A percentile compares a stretch with the other conserved stretches of the same genome.
Evolutionary conservation across 1,140 invertebrate species (phyloP).

Genomic region (Luehdorfia chinensis): DNA sequence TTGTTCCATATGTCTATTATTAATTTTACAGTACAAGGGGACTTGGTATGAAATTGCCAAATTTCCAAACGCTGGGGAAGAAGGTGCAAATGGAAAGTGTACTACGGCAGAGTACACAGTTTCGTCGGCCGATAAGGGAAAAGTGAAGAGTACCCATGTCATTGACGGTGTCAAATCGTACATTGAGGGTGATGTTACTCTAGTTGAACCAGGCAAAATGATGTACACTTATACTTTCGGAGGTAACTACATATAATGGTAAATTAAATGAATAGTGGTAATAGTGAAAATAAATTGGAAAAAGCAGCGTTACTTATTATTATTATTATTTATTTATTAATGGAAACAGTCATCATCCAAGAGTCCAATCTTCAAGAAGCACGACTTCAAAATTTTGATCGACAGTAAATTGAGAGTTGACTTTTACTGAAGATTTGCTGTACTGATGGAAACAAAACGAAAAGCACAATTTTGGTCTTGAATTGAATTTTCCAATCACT

Average conservation of each 20-base stretch:
- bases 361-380: too few relatives aligned
- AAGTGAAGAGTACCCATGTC: slow-evolving; percentile 44
- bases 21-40: slow-evolving; percentile 40
- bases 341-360: too few relatives aligned
- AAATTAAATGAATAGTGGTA: not conserved
- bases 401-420: too few relatives aligned
- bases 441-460: too few relatives aligned
- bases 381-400: too few relatives aligned
- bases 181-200: slow-evolving; percentile 42
- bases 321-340: too few relatives aligned
- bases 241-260: slow-evolving; percentile 5
- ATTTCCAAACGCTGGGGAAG: slow-evolving; percentile 31
- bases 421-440: too few relatives aligned
- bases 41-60: slow-evolving; percentile 54
- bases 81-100: slow-evolving; percentile 31
- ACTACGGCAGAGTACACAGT: slow-evolving; percentile 40
- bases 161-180: slow-evolving; percentile 31
- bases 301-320: too few relatives aligned
- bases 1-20: too few relatives aligned
- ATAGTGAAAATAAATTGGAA: too few relatives aligned
- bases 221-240: slow-evolving; percentile 40
- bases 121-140: slow-evolving; percentile 38
- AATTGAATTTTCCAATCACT: too few relatives aligned
- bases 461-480: too few relatives aligned
- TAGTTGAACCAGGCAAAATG: slow-evolving; percentile 33